Evolutionary conservation across 2,888 invertebrate genomes (phyloP).

Genomic region (Drosophila affinis): DNA sequence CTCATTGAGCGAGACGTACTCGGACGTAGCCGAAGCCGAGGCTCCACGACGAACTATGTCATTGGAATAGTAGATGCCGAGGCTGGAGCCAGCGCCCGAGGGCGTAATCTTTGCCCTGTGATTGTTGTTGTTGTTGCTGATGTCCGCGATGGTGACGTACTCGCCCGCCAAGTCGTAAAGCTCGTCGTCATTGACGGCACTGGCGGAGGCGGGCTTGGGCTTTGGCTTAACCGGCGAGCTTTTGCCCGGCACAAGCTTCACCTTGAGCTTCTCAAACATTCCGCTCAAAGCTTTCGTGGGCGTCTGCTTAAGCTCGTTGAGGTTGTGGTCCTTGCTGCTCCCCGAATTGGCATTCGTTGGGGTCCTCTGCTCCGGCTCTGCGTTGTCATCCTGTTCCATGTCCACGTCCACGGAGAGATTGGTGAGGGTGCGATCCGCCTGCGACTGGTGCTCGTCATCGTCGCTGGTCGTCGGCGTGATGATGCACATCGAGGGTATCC

Average conservation of each 20-base stretch:
- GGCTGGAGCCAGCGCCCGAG: slow-evolving; percentile 64
- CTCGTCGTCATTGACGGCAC: slow-evolving; percentile 83
- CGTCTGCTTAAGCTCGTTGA: slow-evolving; percentile 81
- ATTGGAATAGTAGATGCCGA: slow-evolving; percentile 87
- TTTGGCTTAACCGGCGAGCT: slow-evolving; percentile 84
- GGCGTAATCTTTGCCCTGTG: slow-evolving; percentile 72
- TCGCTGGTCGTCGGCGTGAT: slow-evolving; percentile 95
- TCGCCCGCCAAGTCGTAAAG: slow-evolving; percentile 86
- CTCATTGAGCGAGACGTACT: slow-evolving; percentile 92
- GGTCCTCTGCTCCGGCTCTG: slow-evolving; percentile 65
- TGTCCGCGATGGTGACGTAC: slow-evolving; percentile 93
- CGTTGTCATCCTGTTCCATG: slow-evolving; percentile 43
- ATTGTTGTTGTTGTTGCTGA: slow-evolving; percentile 88
- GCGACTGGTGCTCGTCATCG: slow-evolving; percentile 87
- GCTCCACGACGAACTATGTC: slow-evolving; percentile 85
- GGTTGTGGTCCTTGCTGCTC: slow-evolving; percentile 80
- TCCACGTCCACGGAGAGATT: slow-evolving; percentile 86
- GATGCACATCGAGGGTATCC: slow-evolving; percentile 96
- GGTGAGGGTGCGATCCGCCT: slow-evolving; percentile 72
- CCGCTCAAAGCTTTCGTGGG: slow-evolving; percentile 87
- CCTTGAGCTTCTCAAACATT: slow-evolving; percentile 89
- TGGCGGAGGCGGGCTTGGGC: slow-evolving; percentile 83
- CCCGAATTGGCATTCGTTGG: slow-evolving; percentile 44
- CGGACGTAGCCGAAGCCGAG: slow-evolving; percentile 85
- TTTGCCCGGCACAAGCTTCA: slow-evolving; percentile 86